Percentiles rank a stretch among this genome's conserved stretches.
These are phyloP conservation scores for Trachymyrmex septentrionalis DNA, from an alignment of 1,140 invertebrate species.

Conservation along the genomic window DNA sequence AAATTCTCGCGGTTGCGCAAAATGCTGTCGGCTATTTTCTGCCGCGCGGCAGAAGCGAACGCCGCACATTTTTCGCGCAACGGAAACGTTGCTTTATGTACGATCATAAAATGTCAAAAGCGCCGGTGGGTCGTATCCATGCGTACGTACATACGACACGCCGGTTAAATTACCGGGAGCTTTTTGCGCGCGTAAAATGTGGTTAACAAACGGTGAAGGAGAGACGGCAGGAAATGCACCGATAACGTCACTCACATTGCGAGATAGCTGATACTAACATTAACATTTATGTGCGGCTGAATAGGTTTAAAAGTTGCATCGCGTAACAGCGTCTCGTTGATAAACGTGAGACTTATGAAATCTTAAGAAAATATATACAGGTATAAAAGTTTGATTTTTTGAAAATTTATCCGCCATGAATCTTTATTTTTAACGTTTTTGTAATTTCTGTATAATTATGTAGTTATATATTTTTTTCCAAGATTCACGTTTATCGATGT, in stretches of 20 bases:
- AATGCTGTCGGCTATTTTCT: slow-evolving; percentile 24
- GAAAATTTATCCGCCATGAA: neutral
- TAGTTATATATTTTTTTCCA: neutral
- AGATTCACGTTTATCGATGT: neutral
- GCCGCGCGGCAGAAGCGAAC: neutral
- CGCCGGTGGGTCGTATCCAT: slow-evolving; percentile 2
- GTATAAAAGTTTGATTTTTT: slow-evolving; percentile 2
- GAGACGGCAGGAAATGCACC: slow-evolving; percentile 35
- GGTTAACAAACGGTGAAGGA: slow-evolving; percentile 52
- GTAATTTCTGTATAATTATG: neutral
- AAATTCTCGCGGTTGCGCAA: slow-evolving; percentile 23
- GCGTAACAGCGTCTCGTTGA: neutral
- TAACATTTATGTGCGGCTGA: slow-evolving; percentile 39
- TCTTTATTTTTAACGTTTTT: neutral
- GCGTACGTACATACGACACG: slow-evolving; percentile 3
- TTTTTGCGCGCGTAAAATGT: slow-evolving; percentile 54
- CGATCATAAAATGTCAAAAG: slow-evolving; percentile 60
- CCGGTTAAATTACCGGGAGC: slow-evolving; percentile 29
- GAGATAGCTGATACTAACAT: slow-evolving; percentile 39
- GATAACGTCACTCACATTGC: slow-evolving; percentile 44
- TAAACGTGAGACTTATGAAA: neutral
- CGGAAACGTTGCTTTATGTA: slow-evolving; percentile 56
- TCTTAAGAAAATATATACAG: no score
- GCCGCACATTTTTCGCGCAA: slow-evolving; percentile 35
- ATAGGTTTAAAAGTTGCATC: slow-evolving; percentile 6